phyloP scores from a whole-genome alignment of 2,797 vertebrate genomes.

The Botia kubotai region DNA sequence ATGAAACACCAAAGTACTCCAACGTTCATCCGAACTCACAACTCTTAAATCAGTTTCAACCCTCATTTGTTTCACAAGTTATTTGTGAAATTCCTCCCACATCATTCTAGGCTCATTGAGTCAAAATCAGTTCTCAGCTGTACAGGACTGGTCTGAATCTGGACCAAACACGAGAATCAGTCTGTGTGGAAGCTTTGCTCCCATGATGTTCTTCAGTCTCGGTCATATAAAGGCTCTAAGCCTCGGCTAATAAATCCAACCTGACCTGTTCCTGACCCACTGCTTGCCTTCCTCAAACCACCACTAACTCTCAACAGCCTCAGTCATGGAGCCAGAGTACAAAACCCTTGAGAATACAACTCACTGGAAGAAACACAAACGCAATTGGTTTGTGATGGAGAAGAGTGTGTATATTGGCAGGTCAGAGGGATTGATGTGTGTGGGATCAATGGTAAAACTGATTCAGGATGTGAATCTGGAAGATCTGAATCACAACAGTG shows the following conservation, averaged over 20 bases:
- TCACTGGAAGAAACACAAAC: conserved; percentile 20
- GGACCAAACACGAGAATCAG: conserved; percentile 12
- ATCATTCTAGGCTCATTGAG: not conserved
- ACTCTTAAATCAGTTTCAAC: conserved; percentile 14
- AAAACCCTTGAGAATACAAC: conserved; percentile 21
- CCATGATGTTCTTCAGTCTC: conserved; percentile 17
- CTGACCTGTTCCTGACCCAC: conserved; percentile 42
- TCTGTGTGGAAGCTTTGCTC: conserved; percentile 7
- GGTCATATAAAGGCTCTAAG: conserved; percentile 40
- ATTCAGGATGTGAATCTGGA: conserved; percentile 24
- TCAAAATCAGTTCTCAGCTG: not conserved
- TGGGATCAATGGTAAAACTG: conserved; percentile 22
- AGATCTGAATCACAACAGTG: conserved; percentile 31
- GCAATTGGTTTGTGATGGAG: conserved; percentile 25
- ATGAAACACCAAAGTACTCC: conserved; percentile 11
- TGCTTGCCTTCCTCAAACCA: conserved; percentile 33
- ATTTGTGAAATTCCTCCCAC: conserved; percentile 11
- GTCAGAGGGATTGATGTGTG: conserved; percentile 12
- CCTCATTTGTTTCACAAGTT: not conserved
- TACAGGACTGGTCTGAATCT: not conserved
- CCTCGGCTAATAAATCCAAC: conserved; percentile 50
- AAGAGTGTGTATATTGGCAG: conserved; percentile 25
- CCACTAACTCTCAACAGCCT: conserved; percentile 23
- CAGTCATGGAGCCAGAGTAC: conserved; percentile 5
- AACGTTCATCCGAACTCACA: not conserved